Percentiles rank a stretch among this genome's conserved stretches.
These are phyloP conservation scores for Thryonomys swinderianus DNA, from an alignment of 2,113 vertebrate species.

Conservation along the genomic window DNA sequence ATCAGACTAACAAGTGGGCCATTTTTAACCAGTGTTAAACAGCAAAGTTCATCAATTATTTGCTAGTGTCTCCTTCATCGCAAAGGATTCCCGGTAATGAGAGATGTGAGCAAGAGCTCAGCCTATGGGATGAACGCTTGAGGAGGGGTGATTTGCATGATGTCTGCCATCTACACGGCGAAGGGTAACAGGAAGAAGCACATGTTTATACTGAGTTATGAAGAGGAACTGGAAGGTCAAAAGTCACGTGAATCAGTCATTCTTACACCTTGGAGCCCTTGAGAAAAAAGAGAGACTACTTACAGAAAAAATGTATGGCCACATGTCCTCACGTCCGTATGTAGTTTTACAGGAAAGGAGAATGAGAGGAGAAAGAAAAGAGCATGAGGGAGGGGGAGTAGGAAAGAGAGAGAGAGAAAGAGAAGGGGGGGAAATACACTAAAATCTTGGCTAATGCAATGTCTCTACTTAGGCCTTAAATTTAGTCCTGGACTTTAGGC, in stretches of 20 bases:
- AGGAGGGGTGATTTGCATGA: background rate
- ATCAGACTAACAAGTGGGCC: background rate
- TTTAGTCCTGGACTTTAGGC: background rate
- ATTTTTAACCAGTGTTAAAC: background rate
- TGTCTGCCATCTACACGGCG: background rate
- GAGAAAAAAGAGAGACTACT: background rate
- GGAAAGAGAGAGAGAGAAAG: background rate
- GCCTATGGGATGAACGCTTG: background rate
- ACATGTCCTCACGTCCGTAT: too few relatives aligned
- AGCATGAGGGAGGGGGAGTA: too few relatives aligned
- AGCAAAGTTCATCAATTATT: background rate
- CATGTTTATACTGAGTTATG: background rate
- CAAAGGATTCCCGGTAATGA: background rate
- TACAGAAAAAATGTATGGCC: background rate
- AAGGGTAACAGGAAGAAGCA: background rate
- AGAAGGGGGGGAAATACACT: background rate
- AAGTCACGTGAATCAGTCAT: background rate
- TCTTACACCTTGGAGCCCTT: background rate
- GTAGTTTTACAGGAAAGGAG: background rate
- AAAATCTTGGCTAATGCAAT: background rate
- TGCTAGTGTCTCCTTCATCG: accelerated
- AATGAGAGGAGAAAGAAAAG: background rate
- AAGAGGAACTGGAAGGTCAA: background rate
- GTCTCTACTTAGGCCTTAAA: background rate
- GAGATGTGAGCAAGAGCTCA: background rate